phyloP scores from a whole-genome alignment of 1,140 invertebrate species.

The Ooceraea biroi region DNA sequence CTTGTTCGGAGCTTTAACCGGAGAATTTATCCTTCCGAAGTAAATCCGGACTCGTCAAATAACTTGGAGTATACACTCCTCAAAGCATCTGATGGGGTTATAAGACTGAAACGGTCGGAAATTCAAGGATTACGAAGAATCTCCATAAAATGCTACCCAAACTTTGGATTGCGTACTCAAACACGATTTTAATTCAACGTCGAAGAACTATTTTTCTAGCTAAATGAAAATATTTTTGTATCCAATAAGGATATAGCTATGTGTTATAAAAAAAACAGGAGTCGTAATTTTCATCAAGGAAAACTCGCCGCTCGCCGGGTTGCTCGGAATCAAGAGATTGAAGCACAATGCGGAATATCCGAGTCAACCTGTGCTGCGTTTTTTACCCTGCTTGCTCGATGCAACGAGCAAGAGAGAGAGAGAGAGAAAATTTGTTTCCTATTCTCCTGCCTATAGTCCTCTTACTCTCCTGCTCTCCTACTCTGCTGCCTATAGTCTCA shows the following conservation, averaged over 20 bases:
- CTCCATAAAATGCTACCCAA: not conserved
- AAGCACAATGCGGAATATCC: not conserved
- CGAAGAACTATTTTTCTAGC: not conserved
- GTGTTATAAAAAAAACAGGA: not conserved
- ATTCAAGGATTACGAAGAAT: not conserved
- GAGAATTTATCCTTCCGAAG: conserved; percentile 7
- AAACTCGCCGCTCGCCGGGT: not conserved
- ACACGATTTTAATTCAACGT: not conserved
- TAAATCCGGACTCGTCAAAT: not conserved
- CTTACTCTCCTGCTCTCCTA: too few relatives aligned
- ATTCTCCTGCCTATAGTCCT: not conserved
- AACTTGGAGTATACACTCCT: not conserved
- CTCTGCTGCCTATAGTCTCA: not conserved
- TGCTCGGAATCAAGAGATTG: not conserved
- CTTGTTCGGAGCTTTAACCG: not conserved
- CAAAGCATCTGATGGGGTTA: not conserved
- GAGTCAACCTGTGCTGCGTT: not conserved
- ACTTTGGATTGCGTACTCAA: not conserved
- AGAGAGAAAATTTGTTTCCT: conserved; percentile 21
- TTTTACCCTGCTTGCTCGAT: not conserved
- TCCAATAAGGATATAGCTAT: too few relatives aligned
- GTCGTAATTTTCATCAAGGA: not conserved
- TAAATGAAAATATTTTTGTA: not conserved
- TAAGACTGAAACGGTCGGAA: not conserved
- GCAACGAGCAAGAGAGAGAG: not conserved